Conservation (phyloP, 2,888 invertebrate genomes). For the Stenchaetothrips biformis region DNA sequence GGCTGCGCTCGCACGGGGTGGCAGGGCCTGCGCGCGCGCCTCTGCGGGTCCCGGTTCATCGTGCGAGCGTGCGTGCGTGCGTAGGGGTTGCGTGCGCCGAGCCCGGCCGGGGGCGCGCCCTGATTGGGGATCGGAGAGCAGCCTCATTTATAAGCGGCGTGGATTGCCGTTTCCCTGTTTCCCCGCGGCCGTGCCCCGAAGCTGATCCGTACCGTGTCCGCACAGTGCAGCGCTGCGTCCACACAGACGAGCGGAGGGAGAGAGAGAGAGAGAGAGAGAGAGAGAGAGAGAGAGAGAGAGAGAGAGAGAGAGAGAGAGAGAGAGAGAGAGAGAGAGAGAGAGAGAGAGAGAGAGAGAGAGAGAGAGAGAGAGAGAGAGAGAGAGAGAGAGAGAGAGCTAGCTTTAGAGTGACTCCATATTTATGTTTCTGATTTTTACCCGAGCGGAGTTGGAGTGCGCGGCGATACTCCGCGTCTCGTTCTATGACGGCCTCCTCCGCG, state of each 20-base stretch:
- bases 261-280: too few relatives aligned
- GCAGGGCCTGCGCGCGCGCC: not conserved
- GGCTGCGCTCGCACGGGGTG: not conserved
- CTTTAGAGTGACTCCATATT: too few relatives aligned
- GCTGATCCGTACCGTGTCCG: not conserved
- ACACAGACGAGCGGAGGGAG: too few relatives aligned
- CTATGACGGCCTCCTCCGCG: not conserved
- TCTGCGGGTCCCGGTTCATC: not conserved
- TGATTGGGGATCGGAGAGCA: not conserved
- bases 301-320: too few relatives aligned
- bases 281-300: too few relatives aligned
- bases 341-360: too few relatives aligned
- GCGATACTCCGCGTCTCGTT: not conserved
- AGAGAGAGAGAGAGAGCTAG: not conserved
- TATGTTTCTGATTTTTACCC: not conserved
- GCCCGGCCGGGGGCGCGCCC: not conserved
- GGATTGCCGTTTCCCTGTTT: not conserved
- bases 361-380: not conserved
- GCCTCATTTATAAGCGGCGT: slow-evolving; percentile 14
- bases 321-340: too few relatives aligned
- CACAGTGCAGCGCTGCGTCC: not conserved
- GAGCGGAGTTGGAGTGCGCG: not conserved
- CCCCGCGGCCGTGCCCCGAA: not conserved
- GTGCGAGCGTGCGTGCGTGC: not conserved
- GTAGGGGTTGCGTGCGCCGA: not conserved